phyloP scores from a whole-genome alignment of 2,113 vertebrate species.

The Crotalus viridis region DNA sequence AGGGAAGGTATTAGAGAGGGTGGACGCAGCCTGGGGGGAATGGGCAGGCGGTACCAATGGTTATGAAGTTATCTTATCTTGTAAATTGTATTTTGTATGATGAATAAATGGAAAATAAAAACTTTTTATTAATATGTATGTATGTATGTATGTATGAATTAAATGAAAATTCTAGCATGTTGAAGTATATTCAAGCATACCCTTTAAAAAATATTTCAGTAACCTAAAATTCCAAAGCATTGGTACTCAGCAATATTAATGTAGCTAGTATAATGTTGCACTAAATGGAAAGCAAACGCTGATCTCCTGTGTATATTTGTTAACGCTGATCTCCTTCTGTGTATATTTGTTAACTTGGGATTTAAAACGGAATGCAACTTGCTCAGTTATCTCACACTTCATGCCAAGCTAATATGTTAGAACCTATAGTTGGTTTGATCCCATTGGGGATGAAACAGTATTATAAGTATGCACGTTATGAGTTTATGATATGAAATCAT shows the following conservation, averaged over 20 bases:
- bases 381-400: slow-evolving; percentile 37
- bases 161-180: not conserved
- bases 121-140: no score
- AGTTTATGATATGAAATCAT: slow-evolving; percentile 43
- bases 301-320: slow-evolving; percentile 34
- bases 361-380: slow-evolving; percentile 38
- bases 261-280: not conserved
- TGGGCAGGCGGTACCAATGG: no score
- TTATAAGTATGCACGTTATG: slow-evolving; percentile 16
- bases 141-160: no score
- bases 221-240: slow-evolving; percentile 4
- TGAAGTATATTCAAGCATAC: not conserved
- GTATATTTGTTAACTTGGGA: slow-evolving; percentile 44
- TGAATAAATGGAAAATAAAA: no score
- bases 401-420: slow-evolving; percentile 47
- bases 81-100: no score
- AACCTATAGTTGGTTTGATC: slow-evolving; percentile 51
- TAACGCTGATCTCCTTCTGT: slow-evolving; percentile 28
- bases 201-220: not conserved
- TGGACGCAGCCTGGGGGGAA: no score
- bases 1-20: no score
- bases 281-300: slow-evolving; percentile 16
- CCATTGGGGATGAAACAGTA: slow-evolving; percentile 43
- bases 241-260: not conserved
- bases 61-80: no score